A percentile compares a stretch with the other conserved stretches of the same genome.
Conservation (phyloP, 2,797 vertebrate species). For the Diceros bicornis region DNA sequence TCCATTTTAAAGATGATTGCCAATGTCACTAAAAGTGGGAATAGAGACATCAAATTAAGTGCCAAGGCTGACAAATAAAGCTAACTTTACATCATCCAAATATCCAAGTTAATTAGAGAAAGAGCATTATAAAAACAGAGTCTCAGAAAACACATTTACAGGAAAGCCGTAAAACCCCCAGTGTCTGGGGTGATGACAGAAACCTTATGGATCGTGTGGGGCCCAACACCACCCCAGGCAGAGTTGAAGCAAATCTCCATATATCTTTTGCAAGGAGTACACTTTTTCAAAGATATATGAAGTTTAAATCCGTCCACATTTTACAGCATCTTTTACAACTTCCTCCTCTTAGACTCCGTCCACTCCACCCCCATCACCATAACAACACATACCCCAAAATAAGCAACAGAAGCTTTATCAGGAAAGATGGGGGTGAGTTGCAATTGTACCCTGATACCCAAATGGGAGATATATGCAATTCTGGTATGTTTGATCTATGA, state of each 20-base stretch:
- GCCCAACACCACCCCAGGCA: not conserved
- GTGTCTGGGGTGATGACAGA: not conserved
- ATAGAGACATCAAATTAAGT: constrained; percentile 43
- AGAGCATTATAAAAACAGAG: constrained; percentile 43
- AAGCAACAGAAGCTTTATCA: not conserved
- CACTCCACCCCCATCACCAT: not conserved
- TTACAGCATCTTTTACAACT: constrained; percentile 17
- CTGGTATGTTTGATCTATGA: not conserved
- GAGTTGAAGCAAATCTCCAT: not conserved
- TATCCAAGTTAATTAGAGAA: constrained; percentile 60
- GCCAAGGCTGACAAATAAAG: constrained; percentile 50
- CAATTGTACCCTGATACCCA: not conserved
- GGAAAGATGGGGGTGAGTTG: not conserved
- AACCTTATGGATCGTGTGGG: not conserved
- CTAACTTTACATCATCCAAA: constrained; percentile 20
- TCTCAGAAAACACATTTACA: constrained; percentile 19
- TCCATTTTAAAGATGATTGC: not conserved
- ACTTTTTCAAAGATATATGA: constrained; percentile 20
- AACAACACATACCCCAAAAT: not conserved
- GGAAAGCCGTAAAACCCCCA: not conserved
- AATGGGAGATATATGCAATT: not conserved
- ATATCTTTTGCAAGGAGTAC: not conserved
- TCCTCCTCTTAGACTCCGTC: not conserved
- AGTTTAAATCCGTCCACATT: not conserved
- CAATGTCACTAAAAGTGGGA: not conserved